phyloP scores from a whole-genome alignment of 2,113 vertebrate genomes.

The Vanacampus margaritifer region DNA sequence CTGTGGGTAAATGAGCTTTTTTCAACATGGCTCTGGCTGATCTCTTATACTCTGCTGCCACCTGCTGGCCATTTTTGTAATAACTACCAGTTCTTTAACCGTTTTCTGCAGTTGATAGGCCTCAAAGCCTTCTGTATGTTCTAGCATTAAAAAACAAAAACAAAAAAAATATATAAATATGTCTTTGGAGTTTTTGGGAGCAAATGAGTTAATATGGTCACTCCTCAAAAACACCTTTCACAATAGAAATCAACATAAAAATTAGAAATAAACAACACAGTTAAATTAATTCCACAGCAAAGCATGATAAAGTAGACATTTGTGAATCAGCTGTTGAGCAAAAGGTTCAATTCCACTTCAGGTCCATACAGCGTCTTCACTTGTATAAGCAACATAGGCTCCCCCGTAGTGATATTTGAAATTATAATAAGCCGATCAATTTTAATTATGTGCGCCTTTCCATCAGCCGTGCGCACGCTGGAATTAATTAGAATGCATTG shows the following conservation, averaged over 20 bases:
- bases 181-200: no score
- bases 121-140: no score
- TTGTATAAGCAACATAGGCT: not conserved
- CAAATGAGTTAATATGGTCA: no score
- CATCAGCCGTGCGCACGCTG: not conserved
- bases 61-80: no score
- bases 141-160: no score
- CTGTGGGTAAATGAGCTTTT: no score
- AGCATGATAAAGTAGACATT: not conserved
- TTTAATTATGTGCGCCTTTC: constrained; percentile 6
- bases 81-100: no score
- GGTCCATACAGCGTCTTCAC: not conserved
- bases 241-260: not conserved
- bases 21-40: no score
- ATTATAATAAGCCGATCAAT: constrained; percentile 9
- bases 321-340: not conserved
- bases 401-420: not conserved
- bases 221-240: no score
- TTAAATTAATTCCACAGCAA: not conserved
- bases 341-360: not conserved
- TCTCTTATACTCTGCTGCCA: no score
- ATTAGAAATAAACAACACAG: not conserved
- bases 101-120: no score
- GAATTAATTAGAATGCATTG: constrained; percentile 12
- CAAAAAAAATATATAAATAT: no score